A percentile compares a stretch with the other conserved stretches of the same genome.
phyloP scores from a whole-genome alignment of 2,797 vertebrate genomes.

The Esox masquinongy region DNA sequence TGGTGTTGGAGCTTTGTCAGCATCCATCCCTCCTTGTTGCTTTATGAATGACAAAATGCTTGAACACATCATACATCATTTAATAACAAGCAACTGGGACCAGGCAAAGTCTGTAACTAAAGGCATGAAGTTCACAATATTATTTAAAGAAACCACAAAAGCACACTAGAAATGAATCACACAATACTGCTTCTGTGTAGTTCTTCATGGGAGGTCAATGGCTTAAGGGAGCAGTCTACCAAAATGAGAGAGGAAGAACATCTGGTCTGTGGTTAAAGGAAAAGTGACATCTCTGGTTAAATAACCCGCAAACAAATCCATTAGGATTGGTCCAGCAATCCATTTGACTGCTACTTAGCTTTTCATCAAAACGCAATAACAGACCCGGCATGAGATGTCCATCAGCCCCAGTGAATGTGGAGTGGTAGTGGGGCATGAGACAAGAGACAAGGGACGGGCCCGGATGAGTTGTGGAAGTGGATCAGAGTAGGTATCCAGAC shows the following conservation, averaged over 20 bases:
- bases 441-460: background rate
- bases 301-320: background rate
- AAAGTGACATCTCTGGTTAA: no score
- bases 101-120: background rate
- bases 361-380: background rate
- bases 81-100: slow-evolving; percentile 1
- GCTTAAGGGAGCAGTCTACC: background rate
- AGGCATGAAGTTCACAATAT: background rate
- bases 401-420: background rate
- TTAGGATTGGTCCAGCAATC: background rate
- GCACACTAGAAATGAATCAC: background rate
- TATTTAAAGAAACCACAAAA: background rate
- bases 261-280: no score
- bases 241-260: background rate
- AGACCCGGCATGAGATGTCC: background rate
- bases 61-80: slow-evolving; percentile 33
- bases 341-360: background rate
- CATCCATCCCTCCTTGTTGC: slow-evolving; percentile 40
- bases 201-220: background rate
- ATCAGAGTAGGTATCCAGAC: slow-evolving; percentile 6
- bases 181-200: background rate
- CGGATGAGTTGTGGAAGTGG: background rate
- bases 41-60: slow-evolving; percentile 39
- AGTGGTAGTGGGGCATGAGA: background rate
- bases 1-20: slow-evolving; percentile 51